These are phyloP conservation scores for Semaprochilodus insignis DNA, from an alignment of 2,797 vertebrate genomes.

Conservation along the genomic window DNA sequence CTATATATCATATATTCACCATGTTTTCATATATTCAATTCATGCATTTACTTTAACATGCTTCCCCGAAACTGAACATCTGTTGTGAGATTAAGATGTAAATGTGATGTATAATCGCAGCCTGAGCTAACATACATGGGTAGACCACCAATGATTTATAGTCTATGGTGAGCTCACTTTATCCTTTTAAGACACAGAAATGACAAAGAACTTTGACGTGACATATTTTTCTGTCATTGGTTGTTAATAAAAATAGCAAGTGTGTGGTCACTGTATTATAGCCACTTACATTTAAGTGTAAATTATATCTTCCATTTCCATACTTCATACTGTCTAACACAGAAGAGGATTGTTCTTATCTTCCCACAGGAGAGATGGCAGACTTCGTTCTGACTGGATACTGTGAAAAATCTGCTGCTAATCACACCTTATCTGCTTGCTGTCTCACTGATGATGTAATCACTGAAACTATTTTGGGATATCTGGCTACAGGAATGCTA, in stretches of 20 bases:
- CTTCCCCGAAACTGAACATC: no score
- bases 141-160: not conserved
- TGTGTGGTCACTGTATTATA: not conserved
- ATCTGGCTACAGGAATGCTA: not conserved
- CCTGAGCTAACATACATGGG: not conserved
- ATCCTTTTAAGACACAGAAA: not conserved
- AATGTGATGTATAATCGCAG: no score
- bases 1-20: no score
- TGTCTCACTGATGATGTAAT: not conserved
- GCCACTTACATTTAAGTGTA: not conserved
- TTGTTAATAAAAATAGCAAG: not conserved
- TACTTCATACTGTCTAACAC: not conserved
- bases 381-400: not conserved
- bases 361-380: not conserved
- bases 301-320: not conserved
- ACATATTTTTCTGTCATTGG: not conserved
- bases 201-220: not conserved
- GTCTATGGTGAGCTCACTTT: not conserved
- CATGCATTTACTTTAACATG: no score
- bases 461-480: not conserved
- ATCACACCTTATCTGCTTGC: not conserved
- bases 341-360: not conserved
- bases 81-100: no score
- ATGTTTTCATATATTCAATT: no score
- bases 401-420: not conserved